Conservation (phyloP, 2,113 vertebrate genomes). For the Ceyx margarethae region DNA sequence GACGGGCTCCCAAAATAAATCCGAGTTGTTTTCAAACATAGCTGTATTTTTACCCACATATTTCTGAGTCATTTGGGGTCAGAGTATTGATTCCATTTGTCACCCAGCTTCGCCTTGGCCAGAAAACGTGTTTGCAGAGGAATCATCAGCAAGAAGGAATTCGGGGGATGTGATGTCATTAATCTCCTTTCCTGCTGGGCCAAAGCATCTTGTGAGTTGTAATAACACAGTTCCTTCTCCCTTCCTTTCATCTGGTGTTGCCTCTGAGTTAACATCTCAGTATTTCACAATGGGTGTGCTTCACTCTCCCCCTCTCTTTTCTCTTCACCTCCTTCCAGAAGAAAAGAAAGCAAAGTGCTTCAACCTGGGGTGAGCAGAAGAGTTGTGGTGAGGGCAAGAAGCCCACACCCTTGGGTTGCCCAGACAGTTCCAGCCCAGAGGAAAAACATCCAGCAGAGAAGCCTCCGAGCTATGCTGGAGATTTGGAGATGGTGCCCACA, state of each 20-base stretch:
- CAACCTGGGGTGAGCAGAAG: not conserved
- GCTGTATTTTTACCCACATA: not conserved
- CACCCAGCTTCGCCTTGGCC: not conserved
- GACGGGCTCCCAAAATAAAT: not conserved
- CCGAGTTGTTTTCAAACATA: not conserved
- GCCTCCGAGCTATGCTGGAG: not conserved
- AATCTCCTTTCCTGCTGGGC: not conserved
- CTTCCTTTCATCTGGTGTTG: not conserved
- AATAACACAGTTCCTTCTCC: not conserved
- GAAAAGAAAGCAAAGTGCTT: not conserved
- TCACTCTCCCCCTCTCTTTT: not conserved
- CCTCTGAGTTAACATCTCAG: not conserved
- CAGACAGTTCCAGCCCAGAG: not conserved
- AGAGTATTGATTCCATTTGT: not conserved
- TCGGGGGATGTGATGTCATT: not conserved
- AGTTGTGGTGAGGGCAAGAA: not conserved
- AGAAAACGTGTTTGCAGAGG: not conserved
- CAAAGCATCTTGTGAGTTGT: not conserved
- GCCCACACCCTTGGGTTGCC: not conserved
- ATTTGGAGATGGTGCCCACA: not conserved
- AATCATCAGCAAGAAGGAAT: not conserved
- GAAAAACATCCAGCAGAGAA: not conserved
- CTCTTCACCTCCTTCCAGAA: not conserved
- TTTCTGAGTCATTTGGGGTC: not conserved
- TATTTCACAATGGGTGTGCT: not conserved